These are phyloP conservation scores for Pleuronectes platessa DNA, from an alignment of 2,113 vertebrate genomes.

Conservation along the genomic window DNA sequence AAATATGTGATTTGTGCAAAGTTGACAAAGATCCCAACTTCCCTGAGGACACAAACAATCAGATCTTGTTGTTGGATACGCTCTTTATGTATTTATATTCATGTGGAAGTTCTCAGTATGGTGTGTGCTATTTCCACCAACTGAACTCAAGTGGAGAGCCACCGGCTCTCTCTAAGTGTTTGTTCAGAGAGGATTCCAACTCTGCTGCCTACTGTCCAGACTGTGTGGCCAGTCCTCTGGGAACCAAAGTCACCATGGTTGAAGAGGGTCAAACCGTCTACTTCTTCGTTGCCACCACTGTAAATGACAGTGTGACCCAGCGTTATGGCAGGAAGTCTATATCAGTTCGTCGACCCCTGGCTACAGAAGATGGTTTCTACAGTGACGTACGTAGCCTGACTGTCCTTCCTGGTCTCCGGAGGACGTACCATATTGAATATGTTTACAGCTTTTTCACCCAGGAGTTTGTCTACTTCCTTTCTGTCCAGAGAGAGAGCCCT, in stretches of 20 bases:
- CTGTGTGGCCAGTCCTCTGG: constrained; percentile 91
- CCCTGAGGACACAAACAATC: constrained; percentile 84
- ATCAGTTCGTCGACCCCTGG: constrained; percentile 88
- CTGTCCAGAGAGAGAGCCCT: constrained; percentile 84
- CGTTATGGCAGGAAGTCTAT: constrained; percentile 88
- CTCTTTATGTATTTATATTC: constrained; percentile 87
- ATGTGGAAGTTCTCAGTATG: constrained; percentile 87
- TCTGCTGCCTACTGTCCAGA: constrained; percentile 85
- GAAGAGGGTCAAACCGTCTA: constrained; percentile 83
- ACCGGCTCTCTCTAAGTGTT: constrained; percentile 82
- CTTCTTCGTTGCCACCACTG: constrained; percentile 89
- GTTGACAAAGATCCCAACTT: constrained; percentile 64
- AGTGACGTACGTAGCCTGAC: constrained; percentile 83
- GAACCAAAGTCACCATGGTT: constrained; percentile 88
- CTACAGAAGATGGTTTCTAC: constrained; percentile 87
- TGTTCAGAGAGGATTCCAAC: constrained; percentile 84
- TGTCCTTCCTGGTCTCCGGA: constrained; percentile 81
- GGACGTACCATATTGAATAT: constrained; percentile 88
- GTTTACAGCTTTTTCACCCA: constrained; percentile 87
- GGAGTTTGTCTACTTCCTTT: constrained; percentile 91
- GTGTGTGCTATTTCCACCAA: constrained; percentile 90
- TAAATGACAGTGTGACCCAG: constrained; percentile 84
- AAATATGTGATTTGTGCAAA: constrained; percentile 84
- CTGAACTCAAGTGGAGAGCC: constrained; percentile 72
- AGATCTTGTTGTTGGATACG: constrained; percentile 88